Evolutionary conservation across 2,113 vertebrate genomes (phyloP).

Genomic region (Psilopogon haemacephalus): DNA sequence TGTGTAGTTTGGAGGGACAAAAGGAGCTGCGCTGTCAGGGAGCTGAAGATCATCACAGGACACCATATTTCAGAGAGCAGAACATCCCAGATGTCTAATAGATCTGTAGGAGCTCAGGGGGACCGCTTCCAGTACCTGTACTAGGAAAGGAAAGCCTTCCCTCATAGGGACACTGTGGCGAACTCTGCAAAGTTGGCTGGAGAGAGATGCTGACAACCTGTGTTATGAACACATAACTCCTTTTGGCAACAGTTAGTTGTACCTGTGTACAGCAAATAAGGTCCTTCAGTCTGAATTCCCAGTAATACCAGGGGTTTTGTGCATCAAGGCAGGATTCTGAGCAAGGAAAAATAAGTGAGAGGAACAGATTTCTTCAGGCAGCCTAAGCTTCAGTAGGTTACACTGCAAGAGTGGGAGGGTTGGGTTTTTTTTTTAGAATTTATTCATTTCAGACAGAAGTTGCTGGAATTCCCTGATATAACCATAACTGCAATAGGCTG

Average conservation of each 20-base stretch:
- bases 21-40: neutral
- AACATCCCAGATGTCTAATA: neutral
- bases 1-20: neutral
- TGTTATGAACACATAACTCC: neutral
- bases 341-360: neutral
- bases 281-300: neutral
- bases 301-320: neutral
- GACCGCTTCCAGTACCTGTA: neutral
- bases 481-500: neutral
- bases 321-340: neutral
- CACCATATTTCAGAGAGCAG: neutral
- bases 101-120: neutral
- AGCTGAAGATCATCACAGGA: neutral
- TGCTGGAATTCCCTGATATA: constrained; percentile 5
- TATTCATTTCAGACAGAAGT: neutral
- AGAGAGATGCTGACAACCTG: neutral
- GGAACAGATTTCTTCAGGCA: constrained; percentile 1
- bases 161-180: neutral
- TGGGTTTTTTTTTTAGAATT: neutral
- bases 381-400: constrained; percentile 2
- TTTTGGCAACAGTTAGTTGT: neutral
- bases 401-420: neutral
- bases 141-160: neutral
- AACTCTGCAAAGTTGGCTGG: neutral
- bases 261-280: neutral